Evolutionary conservation across 2,113 vertebrate genomes (phyloP).

Genomic region (Hyperopisus bebe): DNA sequence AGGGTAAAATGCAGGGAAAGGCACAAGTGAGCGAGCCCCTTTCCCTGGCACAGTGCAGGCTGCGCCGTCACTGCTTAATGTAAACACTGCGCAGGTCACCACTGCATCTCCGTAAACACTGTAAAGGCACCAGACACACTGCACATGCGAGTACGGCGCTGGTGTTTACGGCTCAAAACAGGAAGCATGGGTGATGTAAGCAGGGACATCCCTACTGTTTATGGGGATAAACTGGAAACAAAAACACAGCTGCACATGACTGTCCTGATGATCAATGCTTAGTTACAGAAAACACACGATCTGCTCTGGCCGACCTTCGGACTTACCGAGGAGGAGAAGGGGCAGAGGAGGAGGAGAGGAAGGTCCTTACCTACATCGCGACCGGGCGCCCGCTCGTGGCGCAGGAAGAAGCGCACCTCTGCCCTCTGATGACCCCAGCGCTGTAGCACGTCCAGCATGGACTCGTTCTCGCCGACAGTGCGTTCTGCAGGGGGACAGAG

Average conservation of each 20-base stretch:
- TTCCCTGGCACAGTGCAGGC: background rate
- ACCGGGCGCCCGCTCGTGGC: conserved; percentile 70
- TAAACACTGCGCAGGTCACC: background rate
- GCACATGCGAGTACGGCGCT: background rate
- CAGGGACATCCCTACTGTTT: background rate
- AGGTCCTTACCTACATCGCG: conserved; percentile 66
- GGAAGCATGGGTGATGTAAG: background rate
- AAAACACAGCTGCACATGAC: background rate
- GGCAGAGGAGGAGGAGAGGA: background rate
- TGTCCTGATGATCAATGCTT: background rate
- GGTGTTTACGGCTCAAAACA: background rate
- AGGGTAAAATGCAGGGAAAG: background rate
- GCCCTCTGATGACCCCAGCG: conserved; percentile 74
- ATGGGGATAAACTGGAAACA: background rate
- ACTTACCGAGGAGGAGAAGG: background rate
- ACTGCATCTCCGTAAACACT: background rate
- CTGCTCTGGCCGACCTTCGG: background rate
- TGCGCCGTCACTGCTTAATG: background rate
- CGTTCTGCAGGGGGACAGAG: conserved; percentile 63
- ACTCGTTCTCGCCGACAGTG: conserved; percentile 74
- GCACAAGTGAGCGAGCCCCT: background rate
- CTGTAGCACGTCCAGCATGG: conserved; percentile 86
- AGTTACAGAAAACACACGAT: background rate
- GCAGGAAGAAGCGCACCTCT: conserved; percentile 89
- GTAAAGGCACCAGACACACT: background rate